A percentile compares a stretch with the other conserved stretches of the same genome.
Evolutionary conservation across 2,797 vertebrate species (phyloP).

Genomic region (Eulemur albifrons): DNA sequence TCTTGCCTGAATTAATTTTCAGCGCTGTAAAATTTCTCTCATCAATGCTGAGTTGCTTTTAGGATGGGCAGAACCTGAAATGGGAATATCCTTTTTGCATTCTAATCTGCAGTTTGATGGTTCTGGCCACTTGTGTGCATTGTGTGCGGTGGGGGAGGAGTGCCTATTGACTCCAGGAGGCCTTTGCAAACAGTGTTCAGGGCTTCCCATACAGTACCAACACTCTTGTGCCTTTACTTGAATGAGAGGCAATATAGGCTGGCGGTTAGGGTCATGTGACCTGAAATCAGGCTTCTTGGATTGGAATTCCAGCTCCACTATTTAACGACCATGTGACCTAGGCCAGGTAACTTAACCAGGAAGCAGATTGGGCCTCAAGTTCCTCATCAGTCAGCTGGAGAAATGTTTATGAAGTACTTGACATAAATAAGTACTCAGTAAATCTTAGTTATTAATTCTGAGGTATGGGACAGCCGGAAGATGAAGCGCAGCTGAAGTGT

Average conservation of each 20-base stretch:
- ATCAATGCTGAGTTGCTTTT: not conserved
- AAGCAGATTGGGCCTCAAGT: not conserved
- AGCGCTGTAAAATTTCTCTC: constrained; percentile 29
- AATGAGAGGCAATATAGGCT: not conserved
- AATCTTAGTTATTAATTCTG: not conserved
- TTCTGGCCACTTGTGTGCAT: not conserved
- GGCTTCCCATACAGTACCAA: too few relatives aligned
- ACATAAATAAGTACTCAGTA: not conserved
- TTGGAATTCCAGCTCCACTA: not conserved
- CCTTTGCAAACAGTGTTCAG: not conserved
- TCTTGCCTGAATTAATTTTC: constrained; percentile 57
- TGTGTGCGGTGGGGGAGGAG: not conserved
- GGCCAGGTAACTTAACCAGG: not conserved
- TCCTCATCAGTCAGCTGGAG: not conserved
- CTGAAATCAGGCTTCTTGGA: not conserved
- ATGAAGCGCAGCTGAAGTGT: not conserved
- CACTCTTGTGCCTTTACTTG: not conserved
- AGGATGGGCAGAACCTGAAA: not conserved
- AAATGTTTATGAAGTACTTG: not conserved
- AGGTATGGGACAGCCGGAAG: not conserved
- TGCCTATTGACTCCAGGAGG: not conserved
- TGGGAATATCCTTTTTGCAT: not conserved
- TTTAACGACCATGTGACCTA: not conserved
- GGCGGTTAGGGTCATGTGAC: not conserved
- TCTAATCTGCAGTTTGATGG: not conserved